Percentiles rank a stretch among this genome's conserved stretches.
Evolutionary conservation across 1,140 invertebrate species (phyloP).

Genomic region (Drosophila simulans): DNA sequence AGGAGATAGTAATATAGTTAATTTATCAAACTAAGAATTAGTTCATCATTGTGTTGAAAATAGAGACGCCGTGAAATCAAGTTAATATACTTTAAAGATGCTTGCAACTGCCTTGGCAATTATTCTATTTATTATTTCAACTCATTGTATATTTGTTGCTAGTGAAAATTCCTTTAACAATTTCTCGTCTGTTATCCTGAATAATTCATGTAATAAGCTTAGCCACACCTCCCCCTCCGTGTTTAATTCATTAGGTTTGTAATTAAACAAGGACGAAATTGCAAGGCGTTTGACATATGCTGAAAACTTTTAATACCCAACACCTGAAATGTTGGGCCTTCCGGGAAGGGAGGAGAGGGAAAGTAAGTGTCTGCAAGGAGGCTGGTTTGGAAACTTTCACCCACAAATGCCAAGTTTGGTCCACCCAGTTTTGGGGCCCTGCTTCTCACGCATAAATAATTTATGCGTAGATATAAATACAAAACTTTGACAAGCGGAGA

Average conservation of each 20-base stretch:
- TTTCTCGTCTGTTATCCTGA: neutral
- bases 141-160: neutral
- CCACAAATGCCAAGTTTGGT: conserved; percentile 56
- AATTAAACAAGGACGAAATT: conserved; percentile 20
- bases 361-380: conserved; percentile 14
- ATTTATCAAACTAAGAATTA: no score
- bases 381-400: conserved; percentile 9
- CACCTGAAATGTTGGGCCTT: conserved; percentile 30
- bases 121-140: neutral
- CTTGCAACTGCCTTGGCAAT: no score
- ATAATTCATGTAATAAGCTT: conserved; percentile 1
- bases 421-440: conserved; percentile 16
- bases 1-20: no score
- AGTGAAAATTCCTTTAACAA: neutral
- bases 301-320: conserved; percentile 59
- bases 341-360: neutral
- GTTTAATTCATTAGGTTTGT: conserved; percentile 21
- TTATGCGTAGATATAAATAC: conserved; percentile 76
- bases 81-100: no score
- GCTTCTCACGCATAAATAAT: conserved; percentile 72
- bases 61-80: no score
- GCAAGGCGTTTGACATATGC: conserved; percentile 24
- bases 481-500: conserved; percentile 57
- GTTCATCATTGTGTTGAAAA: no score
- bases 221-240: neutral